phyloP scores from a whole-genome alignment of 2,888 invertebrate genomes.

The Sphaerophoria taeniata region DNA sequence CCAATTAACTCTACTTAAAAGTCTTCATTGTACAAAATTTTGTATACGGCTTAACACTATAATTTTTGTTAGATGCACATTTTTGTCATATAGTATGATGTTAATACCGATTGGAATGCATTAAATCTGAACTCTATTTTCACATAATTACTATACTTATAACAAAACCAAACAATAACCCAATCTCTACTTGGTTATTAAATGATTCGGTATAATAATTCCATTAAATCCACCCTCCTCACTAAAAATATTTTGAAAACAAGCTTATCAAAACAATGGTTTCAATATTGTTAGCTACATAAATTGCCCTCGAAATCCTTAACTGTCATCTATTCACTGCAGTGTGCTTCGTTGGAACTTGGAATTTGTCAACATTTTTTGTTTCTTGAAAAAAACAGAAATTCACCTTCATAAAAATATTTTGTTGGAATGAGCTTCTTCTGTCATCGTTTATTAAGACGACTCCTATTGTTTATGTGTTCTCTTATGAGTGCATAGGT shows the following conservation, averaged over 20 bases:
- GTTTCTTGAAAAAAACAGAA: not conserved
- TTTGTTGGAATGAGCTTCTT: slow-evolving; percentile 9
- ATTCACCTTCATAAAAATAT: slow-evolving; percentile 18
- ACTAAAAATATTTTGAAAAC: slow-evolving; percentile 33
- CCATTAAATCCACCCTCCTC: slow-evolving; percentile 4
- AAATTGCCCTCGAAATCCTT: not conserved
- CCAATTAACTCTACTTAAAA: not conserved
- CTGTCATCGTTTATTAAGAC: slow-evolving; percentile 37
- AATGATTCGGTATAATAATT: not conserved
- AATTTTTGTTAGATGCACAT: not conserved
- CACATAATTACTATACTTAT: slow-evolving; percentile 15
- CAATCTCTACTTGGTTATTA: not conserved
- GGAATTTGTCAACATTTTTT: not conserved
- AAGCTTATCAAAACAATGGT: slow-evolving; percentile 9
- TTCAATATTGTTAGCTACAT: not conserved
- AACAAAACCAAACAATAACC: not conserved
- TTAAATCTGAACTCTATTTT: not conserved
- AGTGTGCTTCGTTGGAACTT: slow-evolving; percentile 9
- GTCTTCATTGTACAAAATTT: not conserved
- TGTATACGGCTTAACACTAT: not conserved
- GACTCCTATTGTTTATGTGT: slow-evolving; percentile 44
- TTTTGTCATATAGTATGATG: slow-evolving; percentile 9
- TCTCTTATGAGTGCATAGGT: slow-evolving; percentile 16
- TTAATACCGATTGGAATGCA: slow-evolving; percentile 17
- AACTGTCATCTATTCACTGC: slow-evolving; percentile 12